Evolutionary conservation across 2,888 invertebrate species (phyloP).

Genomic region (Spodoptera picta): DNA sequence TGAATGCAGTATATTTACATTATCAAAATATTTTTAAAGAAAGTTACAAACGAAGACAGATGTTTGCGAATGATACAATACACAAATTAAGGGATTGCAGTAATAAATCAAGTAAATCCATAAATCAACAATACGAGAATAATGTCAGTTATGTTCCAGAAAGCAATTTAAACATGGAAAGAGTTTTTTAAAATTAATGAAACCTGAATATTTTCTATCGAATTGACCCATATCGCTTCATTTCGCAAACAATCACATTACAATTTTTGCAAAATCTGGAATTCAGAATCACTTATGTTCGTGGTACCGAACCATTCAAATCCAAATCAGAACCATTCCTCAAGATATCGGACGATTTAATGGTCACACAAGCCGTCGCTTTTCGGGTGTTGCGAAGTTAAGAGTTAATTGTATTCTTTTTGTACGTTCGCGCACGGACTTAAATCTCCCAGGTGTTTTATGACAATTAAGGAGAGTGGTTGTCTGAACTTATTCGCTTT

Average conservation of each 20-base stretch:
- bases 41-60: constrained; percentile 20
- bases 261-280: background rate
- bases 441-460: constrained; percentile 66
- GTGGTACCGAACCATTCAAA: constrained; percentile 52
- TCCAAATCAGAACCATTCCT: constrained; percentile 61
- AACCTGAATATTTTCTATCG: constrained; percentile 59
- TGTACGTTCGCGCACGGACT: constrained; percentile 62
- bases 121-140: constrained; percentile 38
- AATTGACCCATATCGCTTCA: constrained; percentile 13
- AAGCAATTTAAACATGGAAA: constrained; percentile 15
- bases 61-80: constrained; percentile 35
- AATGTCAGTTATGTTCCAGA: constrained; percentile 8
- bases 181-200: constrained; percentile 54
- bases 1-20: background rate
- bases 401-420: constrained; percentile 73
- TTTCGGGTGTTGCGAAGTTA: constrained; percentile 76
- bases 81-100: constrained; percentile 44
- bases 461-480: constrained; percentile 66
- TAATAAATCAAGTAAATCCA: constrained; percentile 50
- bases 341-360: constrained; percentile 67
- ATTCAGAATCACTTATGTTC: constrained; percentile 50
- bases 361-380: constrained; percentile 68
- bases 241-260: background rate
- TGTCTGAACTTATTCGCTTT: constrained; percentile 39
- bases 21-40: constrained; percentile 11